A percentile compares a stretch with the other conserved stretches of the same genome.
Conservation (phyloP, 2,113 vertebrate species). For the Elanus axillaris region DNA sequence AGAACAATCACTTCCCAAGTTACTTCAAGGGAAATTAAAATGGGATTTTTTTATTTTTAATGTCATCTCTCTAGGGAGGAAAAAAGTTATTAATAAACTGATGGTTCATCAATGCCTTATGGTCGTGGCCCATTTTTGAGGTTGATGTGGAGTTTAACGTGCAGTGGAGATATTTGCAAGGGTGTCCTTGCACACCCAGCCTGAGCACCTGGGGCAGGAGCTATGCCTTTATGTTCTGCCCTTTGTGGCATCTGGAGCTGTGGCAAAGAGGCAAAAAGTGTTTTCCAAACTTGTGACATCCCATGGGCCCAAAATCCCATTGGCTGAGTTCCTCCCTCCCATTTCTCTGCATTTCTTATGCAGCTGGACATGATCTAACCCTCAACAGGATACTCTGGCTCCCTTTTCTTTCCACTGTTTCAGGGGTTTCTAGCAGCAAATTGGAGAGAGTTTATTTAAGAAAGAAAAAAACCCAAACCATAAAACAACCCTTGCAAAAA, state of each 20-base stretch:
- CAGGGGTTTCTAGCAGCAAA: neutral
- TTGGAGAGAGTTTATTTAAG: neutral
- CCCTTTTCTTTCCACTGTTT: neutral
- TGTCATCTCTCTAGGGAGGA: neutral
- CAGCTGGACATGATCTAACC: neutral
- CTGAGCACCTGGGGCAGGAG: neutral
- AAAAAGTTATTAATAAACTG: neutral
- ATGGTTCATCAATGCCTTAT: neutral
- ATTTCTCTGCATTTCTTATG: neutral
- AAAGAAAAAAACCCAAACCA: neutral
- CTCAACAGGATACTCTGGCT: fast-evolving
- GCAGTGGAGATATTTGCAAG: neutral
- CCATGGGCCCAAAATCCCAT: neutral
- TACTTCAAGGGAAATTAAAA: conserved; percentile 7
- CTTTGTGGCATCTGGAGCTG: neutral
- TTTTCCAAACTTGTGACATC: neutral
- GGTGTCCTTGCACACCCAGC: neutral
- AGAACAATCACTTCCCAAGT: neutral
- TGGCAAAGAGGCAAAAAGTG: neutral
- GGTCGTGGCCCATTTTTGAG: neutral
- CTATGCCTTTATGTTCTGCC: neutral
- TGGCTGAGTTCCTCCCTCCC: neutral
- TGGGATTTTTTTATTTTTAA: neutral
- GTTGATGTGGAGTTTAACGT: neutral
- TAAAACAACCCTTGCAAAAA: neutral